phyloP scores from a whole-genome alignment of 2,888 invertebrate species.

The Callinectes sapidus region DNA sequence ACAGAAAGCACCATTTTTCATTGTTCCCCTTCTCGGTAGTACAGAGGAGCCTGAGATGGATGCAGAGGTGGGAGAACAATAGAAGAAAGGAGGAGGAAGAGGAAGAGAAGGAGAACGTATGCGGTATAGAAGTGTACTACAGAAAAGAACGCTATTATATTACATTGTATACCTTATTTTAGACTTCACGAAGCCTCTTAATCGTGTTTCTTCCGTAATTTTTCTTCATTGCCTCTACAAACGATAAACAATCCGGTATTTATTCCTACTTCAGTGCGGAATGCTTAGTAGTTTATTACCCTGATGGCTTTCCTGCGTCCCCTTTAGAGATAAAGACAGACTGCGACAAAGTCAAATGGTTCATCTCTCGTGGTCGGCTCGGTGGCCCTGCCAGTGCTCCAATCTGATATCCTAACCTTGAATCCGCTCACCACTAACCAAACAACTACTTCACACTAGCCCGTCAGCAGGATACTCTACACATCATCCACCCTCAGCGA shows the following conservation, averaged over 20 bases:
- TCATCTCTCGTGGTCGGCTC: neutral
- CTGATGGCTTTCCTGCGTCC: neutral
- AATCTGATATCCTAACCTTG: conserved; percentile 4
- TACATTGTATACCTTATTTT: neutral
- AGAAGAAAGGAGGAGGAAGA: neutral
- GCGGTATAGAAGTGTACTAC: neutral
- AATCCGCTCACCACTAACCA: neutral
- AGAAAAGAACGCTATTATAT: neutral
- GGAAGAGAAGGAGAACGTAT: neutral
- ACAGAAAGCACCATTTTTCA: neutral
- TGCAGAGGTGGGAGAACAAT: neutral
- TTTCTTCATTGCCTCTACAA: neutral
- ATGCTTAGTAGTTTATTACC: neutral
- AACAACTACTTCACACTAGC: neutral
- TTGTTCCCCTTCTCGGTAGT: neutral
- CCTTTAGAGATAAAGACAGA: neutral
- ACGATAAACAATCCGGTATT: neutral
- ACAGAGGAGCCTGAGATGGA: neutral
- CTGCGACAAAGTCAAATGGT: neutral
- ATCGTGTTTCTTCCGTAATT: neutral
- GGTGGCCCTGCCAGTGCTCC: neutral
- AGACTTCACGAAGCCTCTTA: neutral
- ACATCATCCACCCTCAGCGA: neutral
- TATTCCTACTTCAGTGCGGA: neutral
- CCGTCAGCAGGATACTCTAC: neutral